Evolutionary conservation across 2,113 vertebrate species (phyloP).

Genomic region (Anoura caudifer): DNA sequence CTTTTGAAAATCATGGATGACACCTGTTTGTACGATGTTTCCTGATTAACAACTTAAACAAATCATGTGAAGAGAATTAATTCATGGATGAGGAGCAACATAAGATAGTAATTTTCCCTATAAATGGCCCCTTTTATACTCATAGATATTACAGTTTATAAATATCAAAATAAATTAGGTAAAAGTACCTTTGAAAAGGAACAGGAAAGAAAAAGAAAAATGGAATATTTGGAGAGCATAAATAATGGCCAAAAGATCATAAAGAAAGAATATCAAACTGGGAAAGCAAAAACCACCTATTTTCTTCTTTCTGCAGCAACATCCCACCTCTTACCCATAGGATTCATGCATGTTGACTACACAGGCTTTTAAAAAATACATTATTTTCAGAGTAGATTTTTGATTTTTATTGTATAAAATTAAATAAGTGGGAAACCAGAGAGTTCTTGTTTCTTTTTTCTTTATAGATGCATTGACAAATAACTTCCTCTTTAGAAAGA

Average conservation of each 20-base stretch:
- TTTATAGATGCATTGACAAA: not conserved
- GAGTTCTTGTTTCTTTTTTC: not conserved
- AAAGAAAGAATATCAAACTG: not conserved
- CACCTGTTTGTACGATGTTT: slow-evolving; percentile 67
- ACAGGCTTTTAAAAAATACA: not conserved
- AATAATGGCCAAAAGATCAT: not conserved
- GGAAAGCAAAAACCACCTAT: not conserved
- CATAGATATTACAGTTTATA: not conserved
- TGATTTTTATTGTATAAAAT: not conserved
- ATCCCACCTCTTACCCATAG: not conserved
- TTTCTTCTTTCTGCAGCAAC: not conserved
- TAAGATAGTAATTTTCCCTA: not conserved
- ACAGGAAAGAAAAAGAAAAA: not conserved
- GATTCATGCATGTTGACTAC: not conserved
- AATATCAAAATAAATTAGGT: not conserved
- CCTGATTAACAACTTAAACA: slow-evolving; percentile 47
- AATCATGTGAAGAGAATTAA: slow-evolving; percentile 44
- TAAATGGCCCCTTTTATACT: not conserved
- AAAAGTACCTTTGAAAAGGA: not conserved
- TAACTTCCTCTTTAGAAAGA: not conserved
- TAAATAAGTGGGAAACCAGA: not conserved
- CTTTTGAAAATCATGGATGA: slow-evolving; percentile 26
- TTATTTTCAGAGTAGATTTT: not conserved
- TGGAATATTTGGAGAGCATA: not conserved
- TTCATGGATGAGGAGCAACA: not conserved